Conservation (phyloP, 2,113 vertebrate genomes). For the Acrocephalus kingi region DNA sequence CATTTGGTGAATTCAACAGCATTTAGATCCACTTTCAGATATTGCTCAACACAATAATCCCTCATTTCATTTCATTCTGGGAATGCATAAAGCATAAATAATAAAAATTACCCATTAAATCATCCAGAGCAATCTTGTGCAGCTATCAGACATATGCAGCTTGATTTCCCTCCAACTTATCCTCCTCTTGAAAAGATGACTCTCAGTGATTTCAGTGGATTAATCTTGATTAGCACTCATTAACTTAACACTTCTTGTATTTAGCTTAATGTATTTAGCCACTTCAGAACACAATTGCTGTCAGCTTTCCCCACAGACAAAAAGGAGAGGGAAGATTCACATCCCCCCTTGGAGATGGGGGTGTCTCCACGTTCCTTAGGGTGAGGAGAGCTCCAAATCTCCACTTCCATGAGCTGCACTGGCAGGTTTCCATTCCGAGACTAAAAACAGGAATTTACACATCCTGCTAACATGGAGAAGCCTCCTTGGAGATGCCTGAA, state of each 20-base stretch:
- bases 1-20: neutral
- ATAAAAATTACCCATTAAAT: conserved; percentile 31
- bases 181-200: conserved; percentile 6
- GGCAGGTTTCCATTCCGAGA: neutral
- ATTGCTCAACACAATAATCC: neutral
- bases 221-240: conserved; percentile 47
- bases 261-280: neutral
- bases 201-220: neutral
- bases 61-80: neutral
- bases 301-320: neutral
- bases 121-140: neutral
- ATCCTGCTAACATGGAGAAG: neutral
- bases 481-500: neutral
- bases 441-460: neutral
- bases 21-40: neutral
- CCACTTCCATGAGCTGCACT: neutral
- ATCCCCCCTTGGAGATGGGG: neutral
- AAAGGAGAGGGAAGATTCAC: neutral
- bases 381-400: neutral
- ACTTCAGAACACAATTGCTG: neutral
- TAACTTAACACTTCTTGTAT: neutral
- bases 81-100: neutral
- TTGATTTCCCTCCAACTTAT: conserved; percentile 41
- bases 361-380: neutral
- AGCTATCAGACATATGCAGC: conserved; percentile 7